Evolutionary conservation across 2,888 invertebrate species (phyloP).

Genomic region (Zhengitettix transpicula): DNA sequence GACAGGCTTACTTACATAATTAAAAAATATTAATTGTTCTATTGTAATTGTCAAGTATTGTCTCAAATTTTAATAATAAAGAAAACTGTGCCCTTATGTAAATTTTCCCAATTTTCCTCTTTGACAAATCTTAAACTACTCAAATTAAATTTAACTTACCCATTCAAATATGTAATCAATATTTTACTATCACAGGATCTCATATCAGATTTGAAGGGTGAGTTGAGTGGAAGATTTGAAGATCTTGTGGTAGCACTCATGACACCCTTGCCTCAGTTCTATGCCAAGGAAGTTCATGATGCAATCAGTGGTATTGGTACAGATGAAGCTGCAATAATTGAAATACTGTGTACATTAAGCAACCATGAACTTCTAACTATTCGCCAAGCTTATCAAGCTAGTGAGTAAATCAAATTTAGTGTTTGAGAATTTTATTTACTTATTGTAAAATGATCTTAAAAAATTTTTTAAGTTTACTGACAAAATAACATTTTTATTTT

Average conservation of each 20-base stretch:
- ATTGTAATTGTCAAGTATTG: too few species aligned
- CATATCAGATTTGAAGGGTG: constrained; percentile 69
- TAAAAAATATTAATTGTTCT: too few species aligned
- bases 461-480: constrained; percentile 9
- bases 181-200: constrained; percentile 25
- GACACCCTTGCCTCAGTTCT: constrained; percentile 69
- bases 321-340: constrained; percentile 70
- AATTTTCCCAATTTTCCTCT: neutral
- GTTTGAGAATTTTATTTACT: too few species aligned
- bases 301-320: constrained; percentile 75
- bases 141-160: too few species aligned
- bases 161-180: neutral
- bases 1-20: too few species aligned
- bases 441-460: too few species aligned
- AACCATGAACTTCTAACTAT: constrained; percentile 72
- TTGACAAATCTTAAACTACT: neutral
- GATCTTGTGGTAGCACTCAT: constrained; percentile 66
- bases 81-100: too few species aligned
- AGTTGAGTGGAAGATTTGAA: constrained; percentile 77
- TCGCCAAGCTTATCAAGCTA: constrained; percentile 54
- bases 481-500: neutral
- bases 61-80: too few species aligned
- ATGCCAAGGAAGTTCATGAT: constrained; percentile 66
- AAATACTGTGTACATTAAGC: constrained; percentile 73
- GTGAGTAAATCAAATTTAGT: constrained; percentile 34